A percentile compares a stretch with the other conserved stretches of the same genome.
Evolutionary conservation across 2,888 invertebrate species (phyloP).

Genomic region (Trilocha varians): DNA sequence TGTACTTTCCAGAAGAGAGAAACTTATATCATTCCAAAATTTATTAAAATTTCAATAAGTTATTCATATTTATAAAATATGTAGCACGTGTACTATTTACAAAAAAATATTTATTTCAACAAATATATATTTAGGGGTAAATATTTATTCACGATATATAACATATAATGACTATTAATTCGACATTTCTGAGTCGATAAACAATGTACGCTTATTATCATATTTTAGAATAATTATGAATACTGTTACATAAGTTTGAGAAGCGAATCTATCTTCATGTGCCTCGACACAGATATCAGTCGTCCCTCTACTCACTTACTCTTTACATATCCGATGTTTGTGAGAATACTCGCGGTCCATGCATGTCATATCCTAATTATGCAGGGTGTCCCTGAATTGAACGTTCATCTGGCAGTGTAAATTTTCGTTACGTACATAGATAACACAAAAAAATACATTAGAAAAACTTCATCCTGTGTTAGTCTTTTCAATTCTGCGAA

Average conservation of each 20-base stretch:
- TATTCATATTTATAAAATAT: constrained; percentile 36
- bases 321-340: constrained; percentile 8
- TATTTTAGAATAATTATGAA: constrained; percentile 53
- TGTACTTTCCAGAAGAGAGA: constrained; percentile 63
- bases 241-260: constrained; percentile 58
- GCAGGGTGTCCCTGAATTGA: constrained; percentile 6
- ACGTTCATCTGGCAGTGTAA: constrained; percentile 3
- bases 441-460: too few relatives aligned
- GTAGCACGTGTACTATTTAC: constrained; percentile 27
- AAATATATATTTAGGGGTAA: constrained; percentile 19
- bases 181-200: constrained; percentile 46
- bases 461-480: too few relatives aligned
- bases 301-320: constrained; percentile 4
- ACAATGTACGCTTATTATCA: constrained; percentile 70
- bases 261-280: constrained; percentile 48
- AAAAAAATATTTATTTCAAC: constrained; percentile 7
- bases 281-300: constrained; percentile 54
- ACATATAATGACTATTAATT: constrained; percentile 25
- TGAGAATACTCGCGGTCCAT: not conserved
- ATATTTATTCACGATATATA: constrained; percentile 30
- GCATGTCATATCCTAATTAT: not conserved
- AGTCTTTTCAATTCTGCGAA: too few relatives aligned
- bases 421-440: too few relatives aligned
- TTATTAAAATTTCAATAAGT: constrained; percentile 23
- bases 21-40: constrained; percentile 28